Conservation (phyloP, 2,797 vertebrate genomes). For the Enteromius paludinosus region DNA sequence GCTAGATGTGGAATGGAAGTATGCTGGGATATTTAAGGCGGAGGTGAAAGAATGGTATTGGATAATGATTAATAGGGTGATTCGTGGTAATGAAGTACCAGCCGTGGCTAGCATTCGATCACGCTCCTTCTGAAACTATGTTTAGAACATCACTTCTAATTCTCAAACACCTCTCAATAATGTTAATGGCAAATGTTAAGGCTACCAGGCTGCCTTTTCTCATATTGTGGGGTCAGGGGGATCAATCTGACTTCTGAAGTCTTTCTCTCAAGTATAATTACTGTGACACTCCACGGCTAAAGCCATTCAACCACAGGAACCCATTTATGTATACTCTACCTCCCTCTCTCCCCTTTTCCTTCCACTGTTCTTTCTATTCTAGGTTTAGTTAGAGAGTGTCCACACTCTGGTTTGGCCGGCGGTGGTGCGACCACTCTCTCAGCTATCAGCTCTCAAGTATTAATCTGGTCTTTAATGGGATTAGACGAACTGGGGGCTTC, state of each 20-base stretch:
- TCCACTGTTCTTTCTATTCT: slow-evolving; percentile 33
- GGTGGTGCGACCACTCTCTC: slow-evolving; percentile 70
- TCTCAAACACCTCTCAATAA: slow-evolving; percentile 54
- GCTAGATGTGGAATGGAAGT: no score
- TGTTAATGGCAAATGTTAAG: slow-evolving; percentile 49
- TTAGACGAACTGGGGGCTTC: slow-evolving; percentile 79
- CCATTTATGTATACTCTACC: slow-evolving; percentile 29
- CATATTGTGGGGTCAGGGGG: slow-evolving; percentile 42
- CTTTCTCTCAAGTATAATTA: slow-evolving; percentile 63
- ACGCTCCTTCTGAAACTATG: no score
- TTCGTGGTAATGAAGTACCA: no score
- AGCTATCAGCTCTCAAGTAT: slow-evolving; percentile 78
- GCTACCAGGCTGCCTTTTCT: slow-evolving; percentile 30
- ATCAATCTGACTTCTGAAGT: slow-evolving; percentile 50
- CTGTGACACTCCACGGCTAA: slow-evolving; percentile 55
- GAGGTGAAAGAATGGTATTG: no score
- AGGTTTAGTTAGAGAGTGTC: slow-evolving; percentile 59
- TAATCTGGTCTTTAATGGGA: slow-evolving; percentile 82
- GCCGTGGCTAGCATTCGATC: no score
- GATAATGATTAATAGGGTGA: no score
- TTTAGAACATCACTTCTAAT: no score
- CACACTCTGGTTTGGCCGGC: slow-evolving; percentile 60
- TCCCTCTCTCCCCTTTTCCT: slow-evolving; percentile 35
- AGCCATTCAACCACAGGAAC: slow-evolving; percentile 62
- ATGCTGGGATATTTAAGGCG: no score